A percentile compares a stretch with the other conserved stretches of the same genome.
Evolutionary conservation across 2,113 vertebrate species (phyloP).

Genomic region (Calcarius ornatus): DNA sequence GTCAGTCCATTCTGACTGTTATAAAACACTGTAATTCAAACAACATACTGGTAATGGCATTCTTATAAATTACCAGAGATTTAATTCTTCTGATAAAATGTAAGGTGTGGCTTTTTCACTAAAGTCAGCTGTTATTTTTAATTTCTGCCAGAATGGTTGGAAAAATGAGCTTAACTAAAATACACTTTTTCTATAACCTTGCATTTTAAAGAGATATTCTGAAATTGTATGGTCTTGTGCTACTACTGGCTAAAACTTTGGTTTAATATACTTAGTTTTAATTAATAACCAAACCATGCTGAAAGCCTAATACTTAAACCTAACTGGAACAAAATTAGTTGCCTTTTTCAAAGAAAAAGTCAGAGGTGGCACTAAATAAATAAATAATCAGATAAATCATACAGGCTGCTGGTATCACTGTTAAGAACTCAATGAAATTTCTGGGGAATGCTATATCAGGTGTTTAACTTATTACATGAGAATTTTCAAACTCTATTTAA

Average conservation of each 20-base stretch:
- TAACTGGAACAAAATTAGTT: not conserved
- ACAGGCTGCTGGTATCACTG: not conserved
- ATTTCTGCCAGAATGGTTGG: not conserved
- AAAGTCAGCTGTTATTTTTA: not conserved
- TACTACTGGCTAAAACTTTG: not conserved
- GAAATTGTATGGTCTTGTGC: not conserved
- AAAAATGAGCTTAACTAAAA: not conserved
- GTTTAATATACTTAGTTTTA: not conserved
- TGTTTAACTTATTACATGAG: not conserved
- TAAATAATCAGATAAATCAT: not conserved
- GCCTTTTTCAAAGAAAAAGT: rapidly evolving
- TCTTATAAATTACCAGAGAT: not conserved
- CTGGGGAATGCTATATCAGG: not conserved
- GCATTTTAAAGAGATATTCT: not conserved
- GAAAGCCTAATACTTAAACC: not conserved
- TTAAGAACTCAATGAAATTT: not conserved
- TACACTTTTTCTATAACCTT: not conserved
- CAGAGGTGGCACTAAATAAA: not conserved
- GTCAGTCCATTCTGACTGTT: not conserved
- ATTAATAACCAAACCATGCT: not conserved
- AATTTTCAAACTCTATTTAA: not conserved
- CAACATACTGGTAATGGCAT: not conserved
- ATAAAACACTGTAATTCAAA: not conserved
- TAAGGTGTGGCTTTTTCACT: not conserved
- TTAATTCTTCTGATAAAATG: not conserved